Conservation (phyloP, 2,888 invertebrate genomes). For the Thymelicus sylvestris region DNA sequence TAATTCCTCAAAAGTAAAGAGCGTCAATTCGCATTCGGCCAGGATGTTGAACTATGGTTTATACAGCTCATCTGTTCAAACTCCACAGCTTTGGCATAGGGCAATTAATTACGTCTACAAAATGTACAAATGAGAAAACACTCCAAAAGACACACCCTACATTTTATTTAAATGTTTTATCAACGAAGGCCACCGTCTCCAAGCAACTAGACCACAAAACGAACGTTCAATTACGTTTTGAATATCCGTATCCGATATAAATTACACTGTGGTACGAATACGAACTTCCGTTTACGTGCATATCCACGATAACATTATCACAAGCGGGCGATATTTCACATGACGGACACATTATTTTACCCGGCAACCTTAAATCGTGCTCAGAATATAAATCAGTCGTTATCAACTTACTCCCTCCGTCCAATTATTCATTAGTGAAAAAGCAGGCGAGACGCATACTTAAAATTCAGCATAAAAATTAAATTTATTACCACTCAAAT, state of each 20-base stretch:
- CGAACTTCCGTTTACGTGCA: slow-evolving; percentile 15
- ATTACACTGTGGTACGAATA: not conserved
- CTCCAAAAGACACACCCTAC: not conserved
- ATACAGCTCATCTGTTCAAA: no score
- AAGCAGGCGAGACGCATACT: not conserved
- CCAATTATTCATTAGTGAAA: slow-evolving; percentile 30
- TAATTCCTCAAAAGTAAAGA: no score
- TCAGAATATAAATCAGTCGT: slow-evolving; percentile 29
- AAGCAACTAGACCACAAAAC: slow-evolving; percentile 2
- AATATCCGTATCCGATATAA: slow-evolving; percentile 1
- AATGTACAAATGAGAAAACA: no score
- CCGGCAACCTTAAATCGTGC: slow-evolving; percentile 32
- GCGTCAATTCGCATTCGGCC: no score
- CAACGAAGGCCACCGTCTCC: not conserved
- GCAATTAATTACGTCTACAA: no score
- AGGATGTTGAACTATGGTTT: no score
- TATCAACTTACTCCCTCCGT: slow-evolving; percentile 20
- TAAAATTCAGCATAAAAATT: slow-evolving; percentile 18
- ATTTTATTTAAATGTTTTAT: not conserved
- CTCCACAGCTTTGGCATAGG: no score
- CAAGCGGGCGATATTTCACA: slow-evolving; percentile 15
- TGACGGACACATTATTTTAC: slow-evolving; percentile 25
- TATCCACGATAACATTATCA: slow-evolving; percentile 6
- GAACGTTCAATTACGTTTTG: not conserved
- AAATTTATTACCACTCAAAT: not conserved